Evolutionary conservation across 1,140 invertebrate species (phyloP).

Genomic region (Saxidomus purpurata): DNA sequence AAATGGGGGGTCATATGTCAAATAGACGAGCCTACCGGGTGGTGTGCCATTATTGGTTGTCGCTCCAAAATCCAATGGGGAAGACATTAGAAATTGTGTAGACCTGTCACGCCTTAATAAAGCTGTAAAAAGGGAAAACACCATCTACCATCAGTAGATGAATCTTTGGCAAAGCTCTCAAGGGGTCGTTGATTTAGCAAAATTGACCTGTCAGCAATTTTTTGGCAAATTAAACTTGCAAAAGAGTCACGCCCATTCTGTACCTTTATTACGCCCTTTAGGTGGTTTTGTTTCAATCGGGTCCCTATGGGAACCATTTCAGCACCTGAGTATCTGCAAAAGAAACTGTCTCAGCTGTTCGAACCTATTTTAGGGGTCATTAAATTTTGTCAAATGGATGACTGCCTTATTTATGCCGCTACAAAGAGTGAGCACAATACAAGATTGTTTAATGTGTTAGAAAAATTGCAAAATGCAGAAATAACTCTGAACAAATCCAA

Average conservation of each 20-base stretch:
- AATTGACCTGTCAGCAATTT: constrained; percentile 86
- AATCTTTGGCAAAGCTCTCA: constrained; percentile 21
- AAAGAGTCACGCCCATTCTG: constrained; percentile 44
- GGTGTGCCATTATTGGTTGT: constrained; percentile 66
- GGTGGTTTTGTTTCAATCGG: constrained; percentile 67
- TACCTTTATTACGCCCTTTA: constrained; percentile 70
- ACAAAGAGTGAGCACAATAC: not conserved
- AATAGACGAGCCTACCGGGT: constrained; percentile 63
- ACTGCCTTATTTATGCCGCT: not conserved
- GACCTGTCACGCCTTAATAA: constrained; percentile 66
- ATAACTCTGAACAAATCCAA: not conserved
- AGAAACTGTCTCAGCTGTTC: constrained; percentile 31
- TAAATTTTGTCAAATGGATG: constrained; percentile 76
- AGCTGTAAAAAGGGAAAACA: constrained; percentile 57
- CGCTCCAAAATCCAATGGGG: constrained; percentile 63
- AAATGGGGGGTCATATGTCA: constrained; percentile 59
- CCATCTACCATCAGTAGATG: constrained; percentile 55
- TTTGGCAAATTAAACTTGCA: constrained; percentile 75
- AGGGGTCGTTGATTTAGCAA: constrained; percentile 67
- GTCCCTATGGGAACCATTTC: constrained; percentile 51
- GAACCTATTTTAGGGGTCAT: constrained; percentile 53
- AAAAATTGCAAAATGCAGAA: not conserved
- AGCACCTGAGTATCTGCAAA: constrained; percentile 62
- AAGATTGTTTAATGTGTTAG: not conserved
- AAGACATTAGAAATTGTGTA: constrained; percentile 58